These are phyloP conservation scores for Eilema griseolum DNA, from an alignment of 2,888 invertebrate species.

Conservation along the genomic window DNA sequence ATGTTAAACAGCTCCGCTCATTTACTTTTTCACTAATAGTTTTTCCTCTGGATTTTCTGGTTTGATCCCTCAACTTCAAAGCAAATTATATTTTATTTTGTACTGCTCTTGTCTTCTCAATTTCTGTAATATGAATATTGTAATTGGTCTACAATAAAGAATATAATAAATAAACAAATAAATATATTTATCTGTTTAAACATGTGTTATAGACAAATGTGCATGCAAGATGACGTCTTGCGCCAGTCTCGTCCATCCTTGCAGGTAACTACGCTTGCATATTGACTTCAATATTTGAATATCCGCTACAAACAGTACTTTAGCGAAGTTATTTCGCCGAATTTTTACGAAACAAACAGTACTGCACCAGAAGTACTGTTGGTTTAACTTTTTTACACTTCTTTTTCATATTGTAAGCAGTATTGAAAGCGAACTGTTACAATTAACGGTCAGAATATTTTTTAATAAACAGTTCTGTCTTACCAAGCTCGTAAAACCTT, in stretches of 20 bases:
- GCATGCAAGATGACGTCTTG: no score
- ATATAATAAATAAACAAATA: no score
- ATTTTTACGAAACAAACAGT: conserved; percentile 33
- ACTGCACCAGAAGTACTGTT: background rate
- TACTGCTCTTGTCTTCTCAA: no score
- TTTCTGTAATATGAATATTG: no score
- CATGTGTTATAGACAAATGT: no score
- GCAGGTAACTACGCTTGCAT: background rate
- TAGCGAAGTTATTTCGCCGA: background rate
- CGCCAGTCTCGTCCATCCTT: no score
- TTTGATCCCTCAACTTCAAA: no score
- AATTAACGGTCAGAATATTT: conserved; percentile 71
- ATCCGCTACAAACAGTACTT: no score
- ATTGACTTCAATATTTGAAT: background rate
- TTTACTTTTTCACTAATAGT: background rate
- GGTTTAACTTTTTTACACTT: conserved; percentile 18
- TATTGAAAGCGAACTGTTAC: conserved; percentile 64
- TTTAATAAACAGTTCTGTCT: conserved; percentile 43
- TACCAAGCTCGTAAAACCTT: conserved; percentile 48
- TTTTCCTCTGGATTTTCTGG: background rate
- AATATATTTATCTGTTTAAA: no score
- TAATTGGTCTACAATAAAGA: no score
- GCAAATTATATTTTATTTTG: no score
- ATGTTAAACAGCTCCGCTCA: no score
- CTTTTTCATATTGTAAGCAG: conserved; percentile 22